Evolutionary conservation across 2,888 invertebrate genomes (phyloP), one percentile per base, ranked within the genome.

Genomic region (Xylocampa areola): DNA sequence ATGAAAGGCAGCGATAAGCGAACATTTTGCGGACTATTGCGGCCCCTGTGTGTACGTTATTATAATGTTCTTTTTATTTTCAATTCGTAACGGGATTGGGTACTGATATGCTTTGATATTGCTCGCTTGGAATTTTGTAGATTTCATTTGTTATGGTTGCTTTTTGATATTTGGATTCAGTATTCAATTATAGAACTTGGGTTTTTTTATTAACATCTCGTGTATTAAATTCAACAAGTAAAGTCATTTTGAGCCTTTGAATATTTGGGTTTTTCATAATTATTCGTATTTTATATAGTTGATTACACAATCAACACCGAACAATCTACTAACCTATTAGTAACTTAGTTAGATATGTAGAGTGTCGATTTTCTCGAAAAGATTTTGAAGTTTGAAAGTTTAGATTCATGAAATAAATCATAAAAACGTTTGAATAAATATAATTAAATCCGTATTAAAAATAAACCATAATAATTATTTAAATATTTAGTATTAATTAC

Each of bases 21-120:
- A 51, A 67, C 58, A 58, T 67, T 76, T 70, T 68, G 73, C 62
- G 66, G 67, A 73, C 76, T 69, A 73, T 67, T 76, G 74, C 67
- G 60, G 62, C 62, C 68, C 63, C 58, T 43, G 58, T 40, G 57
- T 55, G 49, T 67, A 37, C 50, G 48, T 70, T 74, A 70, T 61
- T 70, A 67, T 64, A 57, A 75, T 69, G 76, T 68, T 54, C 66
- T 54, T 75, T 74, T 74, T 74, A 69, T 72, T 74, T 74, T 76
- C 74, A 74, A 74, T 74, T 64, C 59, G 73, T 50, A 55, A 47
- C 64, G 36, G 65, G 57, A 55, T 64, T 43, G 45, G 29, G 65
- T 64, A 50, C 55, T 70, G 65, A 70, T 70, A 64, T 21, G 71
- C 65, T 55, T 50, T 50, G 71, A 70, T 50, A 39, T 21, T 27